Conservation (phyloP, 2,797 vertebrate genomes). For the Calcarius lapponicus region DNA sequence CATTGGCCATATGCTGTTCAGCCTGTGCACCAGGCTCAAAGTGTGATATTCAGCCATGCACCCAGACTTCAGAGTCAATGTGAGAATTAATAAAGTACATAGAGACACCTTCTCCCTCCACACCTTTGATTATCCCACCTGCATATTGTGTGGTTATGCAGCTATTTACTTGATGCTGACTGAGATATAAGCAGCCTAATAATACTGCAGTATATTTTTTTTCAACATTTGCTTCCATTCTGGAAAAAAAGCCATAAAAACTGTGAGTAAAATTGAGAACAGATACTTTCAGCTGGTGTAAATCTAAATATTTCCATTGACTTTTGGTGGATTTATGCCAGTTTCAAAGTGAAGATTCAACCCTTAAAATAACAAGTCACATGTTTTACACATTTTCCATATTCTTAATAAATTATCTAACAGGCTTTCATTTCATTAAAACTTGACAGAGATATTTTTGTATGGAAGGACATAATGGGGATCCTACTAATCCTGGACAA, state of each 20-base stretch:
- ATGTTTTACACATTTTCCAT: not conserved
- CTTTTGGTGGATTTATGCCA: conserved; percentile 22
- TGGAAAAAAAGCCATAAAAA: conserved; percentile 19
- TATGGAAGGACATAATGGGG: not conserved
- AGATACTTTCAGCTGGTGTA: conserved; percentile 40
- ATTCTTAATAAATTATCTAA: not conserved
- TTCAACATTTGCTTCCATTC: conserved; percentile 31
- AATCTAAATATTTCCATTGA: conserved; percentile 21
- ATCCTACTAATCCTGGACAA: not conserved
- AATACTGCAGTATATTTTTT: conserved; percentile 2
- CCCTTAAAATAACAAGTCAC: conserved; percentile 14
- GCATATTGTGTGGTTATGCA: not conserved
- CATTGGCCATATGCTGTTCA: not conserved
- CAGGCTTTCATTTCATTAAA: not conserved
- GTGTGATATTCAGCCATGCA: not conserved
- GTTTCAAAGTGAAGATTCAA: conserved; percentile 6
- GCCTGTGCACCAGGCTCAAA: not conserved
- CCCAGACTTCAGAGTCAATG: not conserved
- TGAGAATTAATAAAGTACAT: not conserved
- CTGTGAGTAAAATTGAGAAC: conserved; percentile 42
- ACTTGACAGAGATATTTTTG: not conserved
- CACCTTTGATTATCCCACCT: not conserved
- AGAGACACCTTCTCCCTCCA: not conserved
- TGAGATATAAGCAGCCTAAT: not conserved
- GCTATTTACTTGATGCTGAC: conserved; percentile 11